Evolutionary conservation across 2,888 invertebrate genomes (phyloP), one percentile per base, ranked within the genome.

Genomic region (Drosophila phalerata): DNA sequence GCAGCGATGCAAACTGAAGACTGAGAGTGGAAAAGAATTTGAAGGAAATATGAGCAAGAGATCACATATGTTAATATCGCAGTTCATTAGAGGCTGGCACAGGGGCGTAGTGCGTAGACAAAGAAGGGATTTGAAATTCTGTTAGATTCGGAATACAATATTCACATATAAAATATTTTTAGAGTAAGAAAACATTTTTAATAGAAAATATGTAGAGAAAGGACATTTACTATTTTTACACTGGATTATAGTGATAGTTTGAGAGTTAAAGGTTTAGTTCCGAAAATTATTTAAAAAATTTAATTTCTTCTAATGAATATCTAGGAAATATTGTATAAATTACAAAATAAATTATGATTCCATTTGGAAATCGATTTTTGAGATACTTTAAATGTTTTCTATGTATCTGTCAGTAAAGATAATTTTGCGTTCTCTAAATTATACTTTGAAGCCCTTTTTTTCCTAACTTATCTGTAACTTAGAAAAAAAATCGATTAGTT

Each of bases 1-100:
- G 47, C 69, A 69, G 9, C 48, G 40, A 62, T 43, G 52, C 57
- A 43, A 49, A 48, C 52, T 58, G 63, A 60, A 63, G 66, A 81
- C 81, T 77, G 47, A 79, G 48, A 47, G 53, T 19, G 15, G 10
- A 49, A 19, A 19, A 56, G 51, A 48, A 68, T 47, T 13, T 13
- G 25, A 40, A 48, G 45, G 73, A 32, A 72, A 49, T 40, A 40
- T 37, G 37, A 51, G 48, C 34, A 43, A 49, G 43, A 43, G 48
- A 40, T 45, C 42, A 9, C 22, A 47, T 43, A 10, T 45, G 15
- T 15, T 34, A 22, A 60, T 56, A 61, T 66, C 61, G 47, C 22
- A 58, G 42, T 57, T 37, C 42, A 73, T 45, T 52, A 45, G 37
- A 77, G 51, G 70, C 73, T 62, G 43, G 8, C 15, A 15, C 70